These are phyloP conservation scores for Corythornis cristatus DNA, from an alignment of 2,113 vertebrate genomes.

Conservation along the genomic window DNA sequence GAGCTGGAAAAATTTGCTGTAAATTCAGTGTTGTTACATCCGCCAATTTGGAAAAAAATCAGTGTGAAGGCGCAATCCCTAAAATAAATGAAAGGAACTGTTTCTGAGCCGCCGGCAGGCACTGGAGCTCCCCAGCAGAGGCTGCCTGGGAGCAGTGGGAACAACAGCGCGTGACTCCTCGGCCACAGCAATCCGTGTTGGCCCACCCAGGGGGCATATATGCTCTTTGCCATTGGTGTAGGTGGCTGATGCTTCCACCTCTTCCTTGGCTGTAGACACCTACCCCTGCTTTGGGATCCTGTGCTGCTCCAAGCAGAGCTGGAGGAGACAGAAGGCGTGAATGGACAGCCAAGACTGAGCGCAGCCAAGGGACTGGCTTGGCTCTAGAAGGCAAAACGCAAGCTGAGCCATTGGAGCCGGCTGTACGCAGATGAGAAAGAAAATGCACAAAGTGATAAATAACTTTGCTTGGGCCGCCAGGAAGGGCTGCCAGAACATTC, in stretches of 20 bases:
- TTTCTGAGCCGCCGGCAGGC: neutral
- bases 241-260: conserved; percentile 6
- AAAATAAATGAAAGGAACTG: conserved; percentile 42
- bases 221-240: neutral
- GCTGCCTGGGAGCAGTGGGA: conserved; percentile 21
- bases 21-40: conserved; percentile 37
- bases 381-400: conserved; percentile 68
- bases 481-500: conserved; percentile 73
- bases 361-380: conserved; percentile 71
- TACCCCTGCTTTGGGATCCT: conserved; percentile 4
- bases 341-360: conserved; percentile 69
- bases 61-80: neutral
- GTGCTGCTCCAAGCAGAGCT: conserved; percentile 53
- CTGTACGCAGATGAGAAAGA: conserved; percentile 75
- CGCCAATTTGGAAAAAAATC: neutral
- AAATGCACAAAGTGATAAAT: conserved; percentile 77
- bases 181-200: neutral
- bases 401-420: conserved; percentile 74
- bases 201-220: neutral
- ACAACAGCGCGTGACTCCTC: neutral
- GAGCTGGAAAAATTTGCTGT: conserved; percentile 30
- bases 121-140: conserved; percentile 16
- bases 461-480: conserved; percentile 69
- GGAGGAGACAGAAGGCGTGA: conserved; percentile 75
- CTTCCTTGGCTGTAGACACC: conserved; percentile 16